Conservation (phyloP, 2,888 invertebrate genomes). For the Strigamia maritima region DNA sequence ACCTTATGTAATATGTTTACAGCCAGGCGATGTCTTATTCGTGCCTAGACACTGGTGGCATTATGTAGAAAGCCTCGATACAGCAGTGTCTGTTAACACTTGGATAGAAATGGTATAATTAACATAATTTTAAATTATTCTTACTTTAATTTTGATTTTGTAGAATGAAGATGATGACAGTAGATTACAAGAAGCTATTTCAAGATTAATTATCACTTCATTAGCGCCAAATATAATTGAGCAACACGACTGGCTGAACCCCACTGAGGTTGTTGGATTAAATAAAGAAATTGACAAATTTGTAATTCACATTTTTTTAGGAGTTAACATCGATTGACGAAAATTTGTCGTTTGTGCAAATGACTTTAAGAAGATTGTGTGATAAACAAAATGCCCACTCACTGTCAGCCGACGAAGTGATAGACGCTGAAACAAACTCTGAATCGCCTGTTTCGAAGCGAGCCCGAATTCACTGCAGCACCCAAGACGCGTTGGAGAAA, state of each 20-base stretch:
- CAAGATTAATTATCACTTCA: conserved; percentile 62
- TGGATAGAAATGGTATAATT: conserved; percentile 68
- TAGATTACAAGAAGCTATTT: conserved; percentile 63
- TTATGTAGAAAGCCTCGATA: conserved; percentile 72
- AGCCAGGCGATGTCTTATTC: conserved; percentile 80
- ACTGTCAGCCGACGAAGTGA: background rate
- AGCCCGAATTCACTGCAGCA: background rate
- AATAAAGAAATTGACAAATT: background rate
- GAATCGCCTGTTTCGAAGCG: background rate
- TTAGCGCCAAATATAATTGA: conserved; percentile 17
- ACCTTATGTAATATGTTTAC: conserved; percentile 62
- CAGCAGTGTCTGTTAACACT: conserved; percentile 65
- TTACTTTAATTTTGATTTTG: background rate
- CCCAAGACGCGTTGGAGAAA: background rate
- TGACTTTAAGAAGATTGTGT: background rate
- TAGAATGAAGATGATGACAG: conserved; percentile 55
- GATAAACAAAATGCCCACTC: background rate
- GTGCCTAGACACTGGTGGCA: conserved; percentile 97
- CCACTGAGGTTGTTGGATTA: conserved; percentile 38
- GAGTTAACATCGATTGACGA: background rate
- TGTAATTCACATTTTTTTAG: background rate
- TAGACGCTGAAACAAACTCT: background rate
- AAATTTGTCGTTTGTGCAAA: background rate
- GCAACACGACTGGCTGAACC: conserved; percentile 39
- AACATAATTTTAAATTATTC: background rate